These are phyloP conservation scores for Rapana venosa DNA, from an alignment of 2,888 invertebrate genomes.

Conservation along the genomic window DNA sequence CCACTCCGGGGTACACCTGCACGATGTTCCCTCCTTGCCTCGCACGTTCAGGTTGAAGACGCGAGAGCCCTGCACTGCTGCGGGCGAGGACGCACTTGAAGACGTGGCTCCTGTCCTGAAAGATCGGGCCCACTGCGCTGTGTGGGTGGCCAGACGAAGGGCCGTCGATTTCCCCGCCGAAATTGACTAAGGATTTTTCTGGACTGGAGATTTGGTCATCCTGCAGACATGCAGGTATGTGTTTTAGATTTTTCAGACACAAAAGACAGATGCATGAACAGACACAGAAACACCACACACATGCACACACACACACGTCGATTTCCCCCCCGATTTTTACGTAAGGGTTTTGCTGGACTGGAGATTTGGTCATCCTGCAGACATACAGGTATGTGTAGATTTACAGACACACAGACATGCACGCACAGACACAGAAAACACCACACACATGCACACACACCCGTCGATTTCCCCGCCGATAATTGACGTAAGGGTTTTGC, in stretches of 20 bases:
- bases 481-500: slow-evolving; percentile 74
- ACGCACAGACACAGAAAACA: too few species aligned
- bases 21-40: slow-evolving; percentile 79
- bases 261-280: too few species aligned
- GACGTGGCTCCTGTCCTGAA: slow-evolving; percentile 76
- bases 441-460: too few species aligned
- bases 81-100: slow-evolving; percentile 69
- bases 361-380: slow-evolving; percentile 59
- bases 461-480: slow-evolving; percentile 66
- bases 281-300: too few species aligned
- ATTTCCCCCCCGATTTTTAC: slow-evolving; percentile 71
- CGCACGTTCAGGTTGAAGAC: slow-evolving; percentile 75
- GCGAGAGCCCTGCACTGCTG: slow-evolving; percentile 49
- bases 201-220: slow-evolving; percentile 67
- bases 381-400: background rate
- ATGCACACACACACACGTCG: too few species aligned
- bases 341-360: slow-evolving; percentile 74
- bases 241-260: too few species aligned
- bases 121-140: slow-evolving; percentile 76
- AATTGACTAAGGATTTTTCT: slow-evolving; percentile 74
- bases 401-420: too few species aligned
- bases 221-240: slow-evolving; percentile 9
- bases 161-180: slow-evolving; percentile 67
- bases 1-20: slow-evolving; percentile 77
- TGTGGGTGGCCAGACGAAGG: slow-evolving; percentile 75